These are phyloP conservation scores for Pteromalus puparum DNA, from an alignment of 1,140 invertebrate species.

Conservation along the genomic window DNA sequence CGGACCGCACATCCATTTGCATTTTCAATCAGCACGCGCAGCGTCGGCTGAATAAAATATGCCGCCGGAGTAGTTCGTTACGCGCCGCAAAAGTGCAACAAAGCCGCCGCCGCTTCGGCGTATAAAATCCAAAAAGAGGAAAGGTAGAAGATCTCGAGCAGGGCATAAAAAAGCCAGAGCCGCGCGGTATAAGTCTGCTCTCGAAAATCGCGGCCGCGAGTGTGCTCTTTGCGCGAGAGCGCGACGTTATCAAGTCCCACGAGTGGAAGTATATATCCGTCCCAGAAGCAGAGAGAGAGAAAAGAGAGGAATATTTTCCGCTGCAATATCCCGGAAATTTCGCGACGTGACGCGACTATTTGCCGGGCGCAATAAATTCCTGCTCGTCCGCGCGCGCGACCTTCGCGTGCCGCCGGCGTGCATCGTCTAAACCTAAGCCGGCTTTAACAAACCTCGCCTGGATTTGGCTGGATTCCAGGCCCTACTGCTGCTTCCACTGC, in stretches of 20 bases:
- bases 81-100: not conserved
- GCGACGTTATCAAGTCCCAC: conserved; percentile 18
- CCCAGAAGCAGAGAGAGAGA: not conserved
- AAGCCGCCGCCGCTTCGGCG: not conserved
- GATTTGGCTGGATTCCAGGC: conserved; percentile 70
- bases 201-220: not conserved
- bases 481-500: not conserved
- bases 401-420: conserved; percentile 44
- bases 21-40: not conserved
- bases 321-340: conserved; percentile 24
- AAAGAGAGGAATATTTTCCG: conserved; percentile 19
- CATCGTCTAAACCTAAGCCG: conserved; percentile 65
- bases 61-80: not conserved
- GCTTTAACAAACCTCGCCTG: conserved; percentile 68
- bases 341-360: conserved; percentile 36
- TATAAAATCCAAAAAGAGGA: not conserved
- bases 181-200: not conserved
- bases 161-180: not conserved
- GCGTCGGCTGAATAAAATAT: not conserved
- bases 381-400: conserved; percentile 64
- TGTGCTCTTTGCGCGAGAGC: not conserved
- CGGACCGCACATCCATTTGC: not conserved
- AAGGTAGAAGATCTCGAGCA: not conserved
- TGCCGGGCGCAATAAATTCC: conserved; percentile 65
- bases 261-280: not conserved